Base-by-base conservation (phyloP, 2,113 vertebrate genomes). In the Pangasianodon hypophthalmus region DNA sequence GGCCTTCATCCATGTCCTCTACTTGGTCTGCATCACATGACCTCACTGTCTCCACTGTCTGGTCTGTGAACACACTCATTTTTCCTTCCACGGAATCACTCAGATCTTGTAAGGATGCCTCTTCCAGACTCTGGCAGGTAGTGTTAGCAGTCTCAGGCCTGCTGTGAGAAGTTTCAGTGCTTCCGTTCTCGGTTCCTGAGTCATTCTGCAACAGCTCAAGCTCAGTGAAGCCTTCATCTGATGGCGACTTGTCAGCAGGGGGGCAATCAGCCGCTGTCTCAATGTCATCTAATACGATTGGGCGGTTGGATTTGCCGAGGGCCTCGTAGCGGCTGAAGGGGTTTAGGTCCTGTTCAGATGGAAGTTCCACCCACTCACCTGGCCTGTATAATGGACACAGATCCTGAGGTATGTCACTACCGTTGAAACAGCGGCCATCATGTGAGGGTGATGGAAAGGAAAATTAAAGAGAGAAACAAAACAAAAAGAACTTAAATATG, bases 361-460 rank as follows among this genome's bases (percentile, higher is more conserved):
- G 97, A 44, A 99, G 96, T 93, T 98, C 97, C 94, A 98, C 98
- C 98, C 98, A 99, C 94, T 99, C 98, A 92, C 97, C 97, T 71
- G 98, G 98, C 98, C 98, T 99, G 97, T 99, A 99, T 96, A 99
- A 97, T 96, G 98, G 98, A 98, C 98, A 99, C 96, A 99, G 98
- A 98, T 98, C 97, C 98, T 97, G 97, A 96, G 98, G 97, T 97
- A 97, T 97, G 94, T 99, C 98, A 96, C 98, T 99, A 97, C 95
- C 87, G 94, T 92, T 93, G 87, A 94, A 93, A 96, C 96, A 96
- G 88, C 18, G 44, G 86, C 94, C 97, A 95, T 90, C 95, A 94
- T 93, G 96, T 96, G 94, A 96, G 89, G 94, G 90, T 94, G 83
- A 83, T 84, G 69, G 77, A 32, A 56, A 41, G 37, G 50, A 46